Conservation (phyloP, 2,797 vertebrate genomes). For the Apodemus agrarius region DNA sequence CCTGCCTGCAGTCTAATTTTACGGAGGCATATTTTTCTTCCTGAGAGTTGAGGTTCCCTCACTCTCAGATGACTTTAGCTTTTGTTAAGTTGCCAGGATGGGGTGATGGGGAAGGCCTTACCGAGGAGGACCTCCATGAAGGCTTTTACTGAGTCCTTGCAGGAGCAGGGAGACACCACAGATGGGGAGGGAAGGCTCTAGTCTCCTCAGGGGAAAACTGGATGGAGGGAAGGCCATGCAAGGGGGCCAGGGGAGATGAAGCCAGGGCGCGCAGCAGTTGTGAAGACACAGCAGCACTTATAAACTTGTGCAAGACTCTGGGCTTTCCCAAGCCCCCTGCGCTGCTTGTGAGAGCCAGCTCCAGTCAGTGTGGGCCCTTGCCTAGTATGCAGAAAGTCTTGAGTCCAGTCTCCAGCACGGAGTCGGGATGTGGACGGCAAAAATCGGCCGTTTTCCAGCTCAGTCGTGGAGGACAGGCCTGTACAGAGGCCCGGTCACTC, state of each 20-base stretch:
- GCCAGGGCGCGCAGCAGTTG: not conserved
- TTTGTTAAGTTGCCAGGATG: not conserved
- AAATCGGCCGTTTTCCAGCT: not conserved
- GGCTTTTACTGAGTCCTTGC: not conserved
- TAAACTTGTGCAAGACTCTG: not conserved
- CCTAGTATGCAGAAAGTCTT: not conserved
- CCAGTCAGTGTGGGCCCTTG: not conserved
- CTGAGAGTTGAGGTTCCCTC: not conserved
- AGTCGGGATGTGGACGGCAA: too few relatives aligned
- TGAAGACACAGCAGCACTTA: not conserved
- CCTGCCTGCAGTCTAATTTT: not conserved
- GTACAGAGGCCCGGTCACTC: not conserved
- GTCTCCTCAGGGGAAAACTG: not conserved
- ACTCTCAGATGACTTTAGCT: not conserved
- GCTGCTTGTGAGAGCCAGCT: not conserved
- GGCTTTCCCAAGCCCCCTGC: constrained; percentile 6
- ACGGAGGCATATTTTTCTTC: not conserved
- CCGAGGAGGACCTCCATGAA: not conserved
- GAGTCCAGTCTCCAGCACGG: not conserved
- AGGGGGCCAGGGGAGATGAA: not conserved
- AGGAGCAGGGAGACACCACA: not conserved
- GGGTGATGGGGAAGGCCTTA: not conserved
- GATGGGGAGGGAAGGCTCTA: not conserved
- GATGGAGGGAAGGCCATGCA: not conserved
- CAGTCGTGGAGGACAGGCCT: not conserved